Evolutionary conservation across 1,140 invertebrate species (phyloP), one percentile per base, ranked within the genome.

Genomic region (Caenorhabditis tropicalis): DNA sequence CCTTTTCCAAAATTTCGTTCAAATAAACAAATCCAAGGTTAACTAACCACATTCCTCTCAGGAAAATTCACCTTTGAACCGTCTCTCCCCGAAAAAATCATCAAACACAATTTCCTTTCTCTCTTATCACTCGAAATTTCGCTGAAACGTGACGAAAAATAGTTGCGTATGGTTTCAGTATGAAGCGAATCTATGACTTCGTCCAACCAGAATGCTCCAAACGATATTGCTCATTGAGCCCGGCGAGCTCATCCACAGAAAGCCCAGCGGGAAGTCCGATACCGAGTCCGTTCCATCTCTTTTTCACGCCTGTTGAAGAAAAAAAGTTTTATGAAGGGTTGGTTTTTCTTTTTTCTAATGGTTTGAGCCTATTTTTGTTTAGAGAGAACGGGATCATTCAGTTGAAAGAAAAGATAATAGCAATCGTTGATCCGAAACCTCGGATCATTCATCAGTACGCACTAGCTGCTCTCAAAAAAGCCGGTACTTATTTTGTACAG

Each of bases 301-400:
- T n/a, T n/a, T n/a, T n/a, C n/a, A n/a, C 4, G 7, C 53, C 36
- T 3, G 10, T 39, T 5, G 21, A 31, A 24, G 10, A 10, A 10
- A 74, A 74, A n/a, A 10, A 74, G 21, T 74, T 74, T 31, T 74
- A 74, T 43, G 65, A 74, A 46, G 36, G 65, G 65, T 74, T 1
- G 27, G 65, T 74, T 39, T 3, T 24, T 10, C 12, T 56, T 56
- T 2, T 29, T 27, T 10, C 2, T n/a, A 4, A 9, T 27, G 15
- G 1, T 56, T 27, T 24, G 15, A 27, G 9, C 10, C 5, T 9
- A 56, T 2, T 56, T 56, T 43, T 4, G n/a, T 74, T 12, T 21
- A 74, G 65, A 19, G 36, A 46, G 3, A 46, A 46, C 16, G 36
- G 36, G 3, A 74, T 74, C 10, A 74, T 74, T 12, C 2, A 74